Conservation (phyloP, 2,888 invertebrate genomes). For the Cetonia aurata region DNA sequence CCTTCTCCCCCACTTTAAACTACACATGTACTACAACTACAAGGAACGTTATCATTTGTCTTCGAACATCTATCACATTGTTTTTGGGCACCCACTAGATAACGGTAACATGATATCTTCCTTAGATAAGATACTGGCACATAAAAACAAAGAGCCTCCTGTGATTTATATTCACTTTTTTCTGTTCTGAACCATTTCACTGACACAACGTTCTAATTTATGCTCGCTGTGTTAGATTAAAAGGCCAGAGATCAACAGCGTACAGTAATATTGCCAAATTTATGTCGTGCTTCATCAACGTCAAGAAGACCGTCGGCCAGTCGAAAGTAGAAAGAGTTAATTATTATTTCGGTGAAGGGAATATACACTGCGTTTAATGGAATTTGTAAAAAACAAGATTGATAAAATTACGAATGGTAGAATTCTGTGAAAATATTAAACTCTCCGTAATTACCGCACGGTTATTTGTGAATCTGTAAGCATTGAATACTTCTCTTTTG, state of each 20-base stretch:
- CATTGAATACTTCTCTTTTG: not conserved
- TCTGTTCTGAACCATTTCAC: constrained; percentile 36
- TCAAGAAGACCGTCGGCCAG: constrained; percentile 27
- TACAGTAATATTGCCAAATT: constrained; percentile 46
- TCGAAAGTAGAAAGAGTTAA: constrained; percentile 30
- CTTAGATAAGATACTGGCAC: constrained; percentile 25
- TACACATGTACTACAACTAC: not conserved
- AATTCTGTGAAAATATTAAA: constrained; percentile 25
- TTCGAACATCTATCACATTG: constrained; percentile 38
- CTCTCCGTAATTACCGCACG: constrained; percentile 13
- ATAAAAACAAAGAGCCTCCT: constrained; percentile 28
- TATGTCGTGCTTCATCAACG: constrained; percentile 39
- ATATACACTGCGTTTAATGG: constrained; percentile 33
- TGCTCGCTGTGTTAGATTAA: constrained; percentile 35
- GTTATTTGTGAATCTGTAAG: not conserved
- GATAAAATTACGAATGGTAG: constrained; percentile 32
- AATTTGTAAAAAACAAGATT: constrained; percentile 26
- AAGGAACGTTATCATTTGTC: constrained; percentile 27
- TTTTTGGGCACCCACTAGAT: constrained; percentile 31
- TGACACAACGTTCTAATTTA: constrained; percentile 37
- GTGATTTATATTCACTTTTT: constrained; percentile 39
- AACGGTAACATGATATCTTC: constrained; percentile 36
- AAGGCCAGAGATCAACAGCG: constrained; percentile 38
- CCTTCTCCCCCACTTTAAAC: constrained; percentile 3
- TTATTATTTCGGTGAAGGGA: constrained; percentile 27